Evolutionary conservation across 2,888 invertebrate genomes (phyloP).

Genomic region (Nomada flava): DNA sequence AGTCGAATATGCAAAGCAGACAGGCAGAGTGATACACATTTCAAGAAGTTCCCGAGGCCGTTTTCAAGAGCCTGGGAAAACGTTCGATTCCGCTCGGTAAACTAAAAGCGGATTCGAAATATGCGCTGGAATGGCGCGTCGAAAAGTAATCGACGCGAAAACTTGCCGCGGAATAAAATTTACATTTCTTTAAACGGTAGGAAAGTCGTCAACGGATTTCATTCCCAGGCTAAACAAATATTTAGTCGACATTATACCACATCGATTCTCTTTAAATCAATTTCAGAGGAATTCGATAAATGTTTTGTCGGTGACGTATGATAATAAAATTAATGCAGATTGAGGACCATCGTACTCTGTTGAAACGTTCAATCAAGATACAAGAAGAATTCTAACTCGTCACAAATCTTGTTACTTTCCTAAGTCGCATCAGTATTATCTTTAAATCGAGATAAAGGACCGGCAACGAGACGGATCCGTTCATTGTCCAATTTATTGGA

Average conservation of each 20-base stretch:
- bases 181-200: background rate
- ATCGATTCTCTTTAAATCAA: background rate
- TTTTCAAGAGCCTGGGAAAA: background rate
- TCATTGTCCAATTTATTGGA: constrained; percentile 30
- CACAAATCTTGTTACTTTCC: constrained; percentile 2
- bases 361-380: background rate
- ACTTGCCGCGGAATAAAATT: background rate
- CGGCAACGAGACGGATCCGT: constrained; percentile 15
- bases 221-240: background rate
- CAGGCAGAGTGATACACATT: background rate
- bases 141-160: constrained; percentile 1
- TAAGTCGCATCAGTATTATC: background rate
- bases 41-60: background rate
- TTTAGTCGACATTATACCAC: background rate
- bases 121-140: background rate
- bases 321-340: no score
- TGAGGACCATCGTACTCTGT: background rate
- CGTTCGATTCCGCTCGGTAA: background rate
- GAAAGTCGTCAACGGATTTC: background rate
- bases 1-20: constrained; percentile 36
- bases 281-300: no score
- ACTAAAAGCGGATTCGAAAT: background rate
- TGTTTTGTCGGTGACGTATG: no score
- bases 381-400: background rate
- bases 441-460: constrained; percentile 36